Evolutionary conservation across 2,888 invertebrate genomes (phyloP).

Genomic region (Machimus atricapillus): DNA sequence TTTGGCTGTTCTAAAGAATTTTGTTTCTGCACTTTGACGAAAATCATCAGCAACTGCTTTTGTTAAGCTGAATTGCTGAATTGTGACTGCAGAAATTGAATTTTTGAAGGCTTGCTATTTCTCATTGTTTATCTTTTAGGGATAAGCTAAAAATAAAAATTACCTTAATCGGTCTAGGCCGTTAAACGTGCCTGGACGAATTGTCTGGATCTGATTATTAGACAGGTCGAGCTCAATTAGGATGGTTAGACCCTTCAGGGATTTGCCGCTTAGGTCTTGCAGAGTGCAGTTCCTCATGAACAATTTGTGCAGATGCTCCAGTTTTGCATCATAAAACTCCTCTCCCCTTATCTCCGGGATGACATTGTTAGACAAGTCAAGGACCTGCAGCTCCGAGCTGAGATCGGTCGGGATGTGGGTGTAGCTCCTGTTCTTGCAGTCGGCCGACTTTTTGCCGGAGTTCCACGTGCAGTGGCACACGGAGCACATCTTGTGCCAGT

Average conservation of each 20-base stretch:
- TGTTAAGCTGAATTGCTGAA: no score
- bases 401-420: conserved; percentile 75
- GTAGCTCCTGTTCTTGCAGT: conserved; percentile 75
- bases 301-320: conserved; percentile 83
- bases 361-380: conserved; percentile 76
- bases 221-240: conserved; percentile 85
- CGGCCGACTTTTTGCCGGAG: conserved; percentile 82
- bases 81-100: no score
- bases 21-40: no score
- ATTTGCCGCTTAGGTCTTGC: conserved; percentile 74
- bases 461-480: conserved; percentile 85
- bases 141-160: neutral
- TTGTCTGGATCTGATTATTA: conserved; percentile 71
- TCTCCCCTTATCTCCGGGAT: conserved; percentile 71
- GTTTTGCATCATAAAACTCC: conserved; percentile 73
- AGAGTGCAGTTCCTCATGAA: conserved; percentile 78
- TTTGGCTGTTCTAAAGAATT: no score
- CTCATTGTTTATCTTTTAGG: neutral
- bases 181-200: conserved; percentile 75
- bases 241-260: conserved; percentile 77
- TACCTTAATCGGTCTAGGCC: conserved; percentile 76
- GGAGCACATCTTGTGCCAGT: conserved; percentile 59
- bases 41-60: no score
- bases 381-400: conserved; percentile 74
- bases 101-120: no score